These are phyloP conservation scores for Myripristis murdjan DNA, from an alignment of 2,797 vertebrate genomes.

Conservation along the genomic window DNA sequence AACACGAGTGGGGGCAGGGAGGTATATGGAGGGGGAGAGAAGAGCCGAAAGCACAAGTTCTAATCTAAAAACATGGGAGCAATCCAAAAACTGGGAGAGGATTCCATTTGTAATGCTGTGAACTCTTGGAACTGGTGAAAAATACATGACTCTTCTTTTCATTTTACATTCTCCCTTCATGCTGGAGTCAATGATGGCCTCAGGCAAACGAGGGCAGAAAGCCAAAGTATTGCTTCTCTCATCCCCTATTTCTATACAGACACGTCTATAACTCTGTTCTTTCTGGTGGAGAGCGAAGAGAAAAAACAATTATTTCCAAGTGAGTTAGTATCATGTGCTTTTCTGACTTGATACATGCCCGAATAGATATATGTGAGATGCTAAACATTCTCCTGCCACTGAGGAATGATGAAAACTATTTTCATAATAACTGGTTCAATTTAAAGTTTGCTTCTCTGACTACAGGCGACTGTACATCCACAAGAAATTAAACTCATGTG, in stretches of 20 bases:
- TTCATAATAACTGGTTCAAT: constrained; percentile 55
- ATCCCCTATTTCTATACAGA: constrained; percentile 68
- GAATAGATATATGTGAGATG: constrained; percentile 45
- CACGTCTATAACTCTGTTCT: constrained; percentile 60
- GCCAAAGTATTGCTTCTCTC: constrained; percentile 70
- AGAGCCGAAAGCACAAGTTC: constrained; percentile 61
- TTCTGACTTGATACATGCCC: constrained; percentile 44
- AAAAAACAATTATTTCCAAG: constrained; percentile 73
- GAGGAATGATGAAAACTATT: constrained; percentile 59
- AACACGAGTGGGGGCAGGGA: constrained; percentile 37
- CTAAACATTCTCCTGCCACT: constrained; percentile 47
- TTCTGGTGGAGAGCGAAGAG: constrained; percentile 52
- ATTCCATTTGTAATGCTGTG: constrained; percentile 82
- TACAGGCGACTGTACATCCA: background rate
- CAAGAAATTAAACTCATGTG: constrained; percentile 22
- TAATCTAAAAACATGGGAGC: constrained; percentile 81
- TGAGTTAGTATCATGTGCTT: constrained; percentile 65
- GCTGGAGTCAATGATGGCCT: constrained; percentile 82
- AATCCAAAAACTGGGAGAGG: constrained; percentile 71
- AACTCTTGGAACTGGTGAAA: constrained; percentile 84
- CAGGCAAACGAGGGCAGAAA: constrained; percentile 76
- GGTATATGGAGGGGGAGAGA: constrained; percentile 48
- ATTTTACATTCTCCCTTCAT: constrained; percentile 84
- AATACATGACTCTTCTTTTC: constrained; percentile 85
- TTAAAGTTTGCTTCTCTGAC: constrained; percentile 32